Base-by-base conservation (phyloP, 2,797 vertebrate genomes). In the Galago senegalensis region DNA sequence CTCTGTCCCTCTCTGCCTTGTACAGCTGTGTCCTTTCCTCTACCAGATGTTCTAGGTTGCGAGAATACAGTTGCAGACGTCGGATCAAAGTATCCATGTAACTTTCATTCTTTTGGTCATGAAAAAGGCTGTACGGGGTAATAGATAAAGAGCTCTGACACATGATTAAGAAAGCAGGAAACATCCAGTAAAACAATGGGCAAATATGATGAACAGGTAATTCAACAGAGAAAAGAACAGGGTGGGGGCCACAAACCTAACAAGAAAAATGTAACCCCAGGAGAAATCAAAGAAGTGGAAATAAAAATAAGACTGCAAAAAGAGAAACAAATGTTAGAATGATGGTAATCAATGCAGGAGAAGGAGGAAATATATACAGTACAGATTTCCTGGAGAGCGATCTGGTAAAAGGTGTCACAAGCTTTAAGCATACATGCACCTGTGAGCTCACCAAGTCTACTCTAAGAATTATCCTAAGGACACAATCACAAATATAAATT, bases 61-160 rank as follows among this genome's bases (percentile, higher is more conserved):
- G 99, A 58, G 99, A 99, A 85, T 99, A 99, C 86, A 99, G 99
- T 98, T 99, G 99, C 63, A 99, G 99, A 49, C 99, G 99, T 7
- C 99, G 98, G 97, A 99, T 99, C 98, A 99, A 98, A 92, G 99
- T 99, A 94, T 99, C 99, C 99, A 99, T 99, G 97, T 99, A 99
- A 98, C 99, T 99, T 98, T 99, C 99, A 61, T 99, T 99, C 88
- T 98, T 99, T 97, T 99, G 99, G 97, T 99, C 99, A 56, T 99
- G 99, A 90, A 99, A 99, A 97, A 99, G 99, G 97, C 99, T 99
- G 95, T 75, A 67, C 87, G 83, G 60, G 90, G 56, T 56, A 56
- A 94, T 3, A 93, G 70, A 88, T 85, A 91, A 87, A 87, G 72
- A 86, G n/a, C 13, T 69, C 49, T 61, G 79, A 34, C 5, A 23